Evolutionary conservation across 2,888 invertebrate species (phyloP).

Genomic region (Acanthosepion esculentum): DNA sequence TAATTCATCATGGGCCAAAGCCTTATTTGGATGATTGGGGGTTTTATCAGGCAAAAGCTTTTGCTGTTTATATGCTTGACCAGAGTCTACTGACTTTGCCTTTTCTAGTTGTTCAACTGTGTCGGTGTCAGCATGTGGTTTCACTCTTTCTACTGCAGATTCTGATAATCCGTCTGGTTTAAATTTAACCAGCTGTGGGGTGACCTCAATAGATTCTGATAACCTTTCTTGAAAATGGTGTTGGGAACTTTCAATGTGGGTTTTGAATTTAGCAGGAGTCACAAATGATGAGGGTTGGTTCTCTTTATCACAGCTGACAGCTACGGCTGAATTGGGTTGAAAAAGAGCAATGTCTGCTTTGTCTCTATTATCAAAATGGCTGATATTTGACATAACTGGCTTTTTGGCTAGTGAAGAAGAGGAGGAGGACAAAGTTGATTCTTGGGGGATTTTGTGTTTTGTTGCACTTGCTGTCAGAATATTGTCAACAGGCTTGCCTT

Average conservation of each 20-base stretch:
- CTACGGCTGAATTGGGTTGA: not conserved
- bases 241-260: not conserved
- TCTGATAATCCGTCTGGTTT: not conserved
- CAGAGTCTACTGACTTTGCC: not conserved
- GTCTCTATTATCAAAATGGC: not conserved
- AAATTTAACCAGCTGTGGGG: not conserved
- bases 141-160: not conserved
- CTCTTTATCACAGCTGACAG: not conserved
- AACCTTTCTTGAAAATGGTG: not conserved
- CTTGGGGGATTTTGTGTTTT: not conserved
- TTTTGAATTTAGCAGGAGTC: not conserved
- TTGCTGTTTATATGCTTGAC: not conserved
- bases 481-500: not conserved
- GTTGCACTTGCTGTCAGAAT: not conserved
- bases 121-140: not conserved
- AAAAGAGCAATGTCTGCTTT: not conserved
- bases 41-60: not conserved
- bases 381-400: not conserved
- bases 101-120: not conserved
- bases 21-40: not conserved
- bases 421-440: not conserved
- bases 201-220: not conserved
- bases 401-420: not conserved
- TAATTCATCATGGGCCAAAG: not conserved
- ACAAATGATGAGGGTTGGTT: not conserved